Base-by-base conservation (phyloP, 2,797 vertebrate species). In the Xiphophorus birchmanni region DNA sequence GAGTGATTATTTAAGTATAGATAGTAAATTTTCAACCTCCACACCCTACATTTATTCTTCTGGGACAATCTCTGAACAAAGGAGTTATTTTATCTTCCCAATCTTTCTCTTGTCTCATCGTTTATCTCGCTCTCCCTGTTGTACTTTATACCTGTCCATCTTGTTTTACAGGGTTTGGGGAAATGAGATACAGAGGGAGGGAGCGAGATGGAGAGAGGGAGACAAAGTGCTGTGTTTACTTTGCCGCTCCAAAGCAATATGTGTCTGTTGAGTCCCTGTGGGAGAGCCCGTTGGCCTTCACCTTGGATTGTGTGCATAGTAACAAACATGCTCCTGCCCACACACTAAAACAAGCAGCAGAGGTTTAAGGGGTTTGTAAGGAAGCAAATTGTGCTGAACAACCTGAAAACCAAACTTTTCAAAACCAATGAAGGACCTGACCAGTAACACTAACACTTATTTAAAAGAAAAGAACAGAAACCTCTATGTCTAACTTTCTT, bases 131-230 rank as follows among this genome's bases (percentile, higher is more conserved):
- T 86, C 77, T 85, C 86, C 80, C 83, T 56, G 84, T 89, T 91
- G 89, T 89, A 84, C 89, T 93, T 92, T 92, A 92, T 93, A 89
- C 21, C 88, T 84, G 90, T 90, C 92, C 80, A 85, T 93, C 93
- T 94, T 92, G 91, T 94, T 94, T 94, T 92, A 93, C 88, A 88
- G 85, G 89, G 85, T 88, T 88, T 89, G 90, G 87, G 90, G 90
- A 92, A 93, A 94, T 93, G 90, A 93, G 91, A 94, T 90, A 90
- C 80, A 84, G 80, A 67, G 73, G 79, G 77, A 69, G 76, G 23
- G 78, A 80, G 74, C 12, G 47, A 35, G 48, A 60, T 74, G 47
- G 23, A 29, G 82, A 60, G 78, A 78, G 75, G 76, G 85, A 92
- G 92, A 93, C 82, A 90, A 90, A 93, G 89, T 85, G 81, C 23